A percentile compares a stretch with the other conserved stretches of the same genome.
Evolutionary conservation across 1,140 invertebrate species (phyloP).

Genomic region (Tribolium madens): DNA sequence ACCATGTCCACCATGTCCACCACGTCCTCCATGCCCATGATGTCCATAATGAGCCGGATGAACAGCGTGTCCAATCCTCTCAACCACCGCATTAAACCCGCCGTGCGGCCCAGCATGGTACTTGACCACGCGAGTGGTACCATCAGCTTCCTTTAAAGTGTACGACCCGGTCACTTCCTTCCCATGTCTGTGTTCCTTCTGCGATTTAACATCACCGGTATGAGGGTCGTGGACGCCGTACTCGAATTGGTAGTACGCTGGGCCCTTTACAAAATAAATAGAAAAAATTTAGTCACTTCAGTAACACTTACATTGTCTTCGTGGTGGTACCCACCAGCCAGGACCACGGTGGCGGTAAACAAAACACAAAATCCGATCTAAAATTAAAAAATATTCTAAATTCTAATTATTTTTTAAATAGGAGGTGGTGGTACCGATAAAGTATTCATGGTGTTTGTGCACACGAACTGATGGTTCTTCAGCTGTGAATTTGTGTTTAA

Average conservation of each 20-base stretch:
- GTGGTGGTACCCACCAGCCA: not conserved
- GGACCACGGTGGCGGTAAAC: not conserved
- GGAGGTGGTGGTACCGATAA: not conserved
- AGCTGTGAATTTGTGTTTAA: not conserved
- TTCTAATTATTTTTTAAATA: no score
- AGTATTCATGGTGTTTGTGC: not conserved
- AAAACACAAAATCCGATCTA: not conserved
- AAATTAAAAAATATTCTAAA: not conserved
- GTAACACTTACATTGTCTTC: not conserved
- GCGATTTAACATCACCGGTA: slow-evolving; percentile 61
- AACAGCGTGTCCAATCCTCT: slow-evolving; percentile 45
- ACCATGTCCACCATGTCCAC: slow-evolving; percentile 29
- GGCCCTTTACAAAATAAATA: slow-evolving; percentile 38
- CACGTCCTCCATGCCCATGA: slow-evolving; percentile 3
- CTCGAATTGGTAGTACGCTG: slow-evolving; percentile 50
- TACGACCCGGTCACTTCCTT: slow-evolving; percentile 45
- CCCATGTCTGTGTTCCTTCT: slow-evolving; percentile 48
- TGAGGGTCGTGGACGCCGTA: slow-evolving; percentile 66
- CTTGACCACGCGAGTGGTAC: slow-evolving; percentile 68
- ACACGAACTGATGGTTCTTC: not conserved
- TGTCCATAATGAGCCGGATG: slow-evolving; percentile 44
- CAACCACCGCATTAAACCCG: slow-evolving; percentile 48
- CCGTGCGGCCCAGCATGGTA: slow-evolving; percentile 69
- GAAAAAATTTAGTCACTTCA: not conserved
- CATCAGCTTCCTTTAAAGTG: slow-evolving; percentile 67